Evolutionary conservation across 2,113 vertebrate genomes (phyloP), one percentile per base, ranked within the genome.

Genomic region (Bos indicus): DNA sequence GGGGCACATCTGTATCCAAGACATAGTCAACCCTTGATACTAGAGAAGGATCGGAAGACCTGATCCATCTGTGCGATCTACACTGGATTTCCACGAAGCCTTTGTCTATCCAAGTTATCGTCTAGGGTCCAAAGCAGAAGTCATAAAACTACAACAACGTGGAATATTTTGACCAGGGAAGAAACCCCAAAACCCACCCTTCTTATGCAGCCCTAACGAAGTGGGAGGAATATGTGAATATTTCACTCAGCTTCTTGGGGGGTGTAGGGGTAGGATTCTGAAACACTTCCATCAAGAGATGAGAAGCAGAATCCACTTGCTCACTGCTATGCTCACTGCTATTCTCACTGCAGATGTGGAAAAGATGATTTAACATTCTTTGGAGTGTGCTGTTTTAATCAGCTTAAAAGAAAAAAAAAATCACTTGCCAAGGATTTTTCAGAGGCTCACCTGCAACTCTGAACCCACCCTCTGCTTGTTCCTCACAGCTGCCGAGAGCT

Each of bases 1-100:
- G 51, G 3, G 7, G 64, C 43, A 26, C 2, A 13, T 17, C 33
- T 46, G 19, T 14, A 43, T 54, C 43, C 1, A 21, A 51, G 12
- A 17, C 2, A 2, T 3, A 25, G 40, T 2, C 82, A 77, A 36
- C 13, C 23, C 23, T 10, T n/a, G 17, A 6, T 26, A 25, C 1
- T 52, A n/a, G 52, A 48, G n/a, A 57, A 30, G 1, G 15, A 16
- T 8, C 36, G 13, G 51, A 67, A 62, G 81, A 56, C 40, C 7
- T 43, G 23, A 23, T 2, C 59, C 4, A 1, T 1, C 16, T 5
- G 52, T 9, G 28, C 6, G 3, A 1, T 56, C 46, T 40, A 9
- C 9, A 8, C 25, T 48, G 48, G 2, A 21, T 25, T 10, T 62
- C 71, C 74, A 36, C 1, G 4, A 25, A 54, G 52, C 1, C 54